Percentiles rank a stretch among this genome's conserved stretches.
These are phyloP conservation scores for Acanthis flammea DNA, from an alignment of 2,797 vertebrate species.

Conservation along the genomic window DNA sequence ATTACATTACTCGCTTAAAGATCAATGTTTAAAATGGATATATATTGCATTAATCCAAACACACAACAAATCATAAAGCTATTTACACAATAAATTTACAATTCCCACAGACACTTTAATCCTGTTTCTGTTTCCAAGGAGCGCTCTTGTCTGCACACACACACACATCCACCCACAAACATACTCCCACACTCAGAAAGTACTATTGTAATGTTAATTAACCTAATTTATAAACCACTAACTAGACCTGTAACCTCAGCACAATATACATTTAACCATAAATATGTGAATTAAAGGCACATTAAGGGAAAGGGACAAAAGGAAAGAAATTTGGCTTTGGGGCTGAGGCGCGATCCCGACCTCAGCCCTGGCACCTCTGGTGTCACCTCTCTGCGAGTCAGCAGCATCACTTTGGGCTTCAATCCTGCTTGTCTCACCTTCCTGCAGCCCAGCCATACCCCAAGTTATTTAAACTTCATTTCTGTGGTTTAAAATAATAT, in stretches of 20 bases:
- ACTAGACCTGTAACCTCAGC: constrained; percentile 47
- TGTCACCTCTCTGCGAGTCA: background rate
- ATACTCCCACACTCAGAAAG: background rate
- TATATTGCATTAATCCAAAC: constrained; percentile 74
- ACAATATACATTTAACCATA: constrained; percentile 49
- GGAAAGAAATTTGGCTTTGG: background rate
- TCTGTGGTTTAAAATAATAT: constrained; percentile 72
- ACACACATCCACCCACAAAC: background rate
- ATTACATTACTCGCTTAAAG: constrained; percentile 69
- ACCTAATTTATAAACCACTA: constrained; percentile 72
- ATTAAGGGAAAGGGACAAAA: background rate
- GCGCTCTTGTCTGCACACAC: background rate
- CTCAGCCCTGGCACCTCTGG: background rate
- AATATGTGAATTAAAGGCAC: constrained; percentile 54
- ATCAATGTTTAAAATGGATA: constrained; percentile 77
- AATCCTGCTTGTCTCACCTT: background rate
- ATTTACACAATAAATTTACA: constrained; percentile 75
- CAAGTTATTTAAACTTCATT: constrained; percentile 69
- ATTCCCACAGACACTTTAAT: constrained; percentile 69
- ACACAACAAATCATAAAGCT: constrained; percentile 68
- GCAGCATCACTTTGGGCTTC: constrained; percentile 1
- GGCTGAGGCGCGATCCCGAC: fast-evolving
- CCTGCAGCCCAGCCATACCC: constrained; percentile 42
- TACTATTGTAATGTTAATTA: constrained; percentile 67
- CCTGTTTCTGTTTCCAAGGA: constrained; percentile 59